A percentile compares a stretch with the other conserved stretches of the same genome.
Evolutionary conservation across 2,797 vertebrate genomes (phyloP).

Genomic region (Eulemur mongoz): DNA sequence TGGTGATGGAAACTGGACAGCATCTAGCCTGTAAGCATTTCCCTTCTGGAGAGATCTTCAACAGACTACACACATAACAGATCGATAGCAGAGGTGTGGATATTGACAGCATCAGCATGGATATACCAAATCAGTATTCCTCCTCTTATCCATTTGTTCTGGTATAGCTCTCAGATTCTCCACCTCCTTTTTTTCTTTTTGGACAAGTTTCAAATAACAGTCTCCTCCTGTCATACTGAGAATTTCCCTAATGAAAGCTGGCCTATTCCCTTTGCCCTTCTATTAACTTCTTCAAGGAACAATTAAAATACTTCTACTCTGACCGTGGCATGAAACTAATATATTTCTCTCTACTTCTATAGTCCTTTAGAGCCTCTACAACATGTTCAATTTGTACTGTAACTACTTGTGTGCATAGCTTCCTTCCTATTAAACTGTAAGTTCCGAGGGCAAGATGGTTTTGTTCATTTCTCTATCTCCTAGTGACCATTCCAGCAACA

Average conservation of each 20-base stretch:
- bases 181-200: background rate
- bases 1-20: background rate
- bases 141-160: background rate
- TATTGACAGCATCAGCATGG: background rate
- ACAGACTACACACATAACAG: background rate
- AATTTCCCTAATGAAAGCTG: background rate
- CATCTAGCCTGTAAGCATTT: background rate
- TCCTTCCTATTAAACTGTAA: background rate
- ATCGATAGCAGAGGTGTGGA: fast-evolving
- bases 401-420: background rate
- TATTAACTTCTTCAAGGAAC: slow-evolving; percentile 36
- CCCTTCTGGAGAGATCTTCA: background rate
- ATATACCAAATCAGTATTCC: background rate
- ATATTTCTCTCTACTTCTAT: background rate
- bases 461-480: slow-evolving; percentile 11
- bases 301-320: background rate
- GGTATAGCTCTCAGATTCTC: background rate
- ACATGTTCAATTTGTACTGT: background rate
- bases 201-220: background rate
- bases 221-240: background rate
- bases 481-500: background rate
- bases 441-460: background rate
- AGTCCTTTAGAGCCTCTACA: background rate
- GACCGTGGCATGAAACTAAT: background rate
- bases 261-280: background rate